These are phyloP conservation scores for Ricordea florida DNA, from an alignment of 92 coral and sea anemone genomes.

Conservation along the genomic window DNA sequence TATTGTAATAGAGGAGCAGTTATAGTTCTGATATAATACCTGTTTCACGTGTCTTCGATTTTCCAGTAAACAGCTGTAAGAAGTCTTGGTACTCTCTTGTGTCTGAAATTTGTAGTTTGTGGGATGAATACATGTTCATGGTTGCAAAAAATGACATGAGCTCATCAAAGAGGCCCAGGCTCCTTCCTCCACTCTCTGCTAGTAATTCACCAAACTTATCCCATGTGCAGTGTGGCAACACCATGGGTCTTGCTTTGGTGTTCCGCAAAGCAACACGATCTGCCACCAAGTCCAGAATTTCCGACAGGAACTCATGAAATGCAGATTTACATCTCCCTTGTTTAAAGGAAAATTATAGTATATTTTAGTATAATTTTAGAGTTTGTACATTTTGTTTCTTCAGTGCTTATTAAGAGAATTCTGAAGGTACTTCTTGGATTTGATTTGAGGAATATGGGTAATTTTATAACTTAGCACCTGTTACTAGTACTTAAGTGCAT, in stretches of 20 bases:
- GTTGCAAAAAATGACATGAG: conserved; percentile 53
- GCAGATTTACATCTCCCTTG: conserved; percentile 63
- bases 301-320: conserved; percentile 32
- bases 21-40: background rate
- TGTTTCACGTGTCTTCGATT: conserved; percentile 56
- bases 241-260: background rate
- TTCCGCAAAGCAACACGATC: background rate
- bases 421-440: no score
- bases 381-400: no score
- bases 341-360: background rate
- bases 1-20: no score
- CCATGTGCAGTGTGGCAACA: conserved; percentile 67
- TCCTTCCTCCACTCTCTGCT: conserved; percentile 54
- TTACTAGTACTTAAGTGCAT: no score
- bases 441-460: no score
- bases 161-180: conserved; percentile 61
- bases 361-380: no score
- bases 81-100: conserved; percentile 62
- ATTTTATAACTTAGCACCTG: no score
- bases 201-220: conserved; percentile 71
- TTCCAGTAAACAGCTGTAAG: conserved; percentile 56
- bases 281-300: conserved; percentile 22
- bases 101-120: conserved; percentile 44
- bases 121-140: conserved; percentile 64
- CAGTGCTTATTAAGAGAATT: no score